phyloP scores from a whole-genome alignment of 2,888 invertebrate species.

The Digitonthophagus gazella region DNA sequence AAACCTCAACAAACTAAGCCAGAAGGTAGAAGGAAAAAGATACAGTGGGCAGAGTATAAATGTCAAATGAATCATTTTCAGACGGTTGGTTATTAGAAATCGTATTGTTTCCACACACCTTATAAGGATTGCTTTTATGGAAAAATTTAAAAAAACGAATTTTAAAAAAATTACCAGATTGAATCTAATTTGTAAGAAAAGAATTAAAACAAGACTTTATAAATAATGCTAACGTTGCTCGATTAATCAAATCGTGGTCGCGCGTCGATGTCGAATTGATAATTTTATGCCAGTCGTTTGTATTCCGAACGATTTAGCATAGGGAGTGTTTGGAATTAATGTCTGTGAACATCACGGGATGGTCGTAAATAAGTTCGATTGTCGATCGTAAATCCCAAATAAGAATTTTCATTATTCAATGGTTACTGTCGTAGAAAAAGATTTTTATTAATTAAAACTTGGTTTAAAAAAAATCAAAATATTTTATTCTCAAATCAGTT shows the following conservation, averaged over 20 bases:
- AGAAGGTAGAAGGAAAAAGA: not conserved
- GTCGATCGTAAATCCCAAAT: not conserved
- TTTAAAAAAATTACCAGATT: not conserved
- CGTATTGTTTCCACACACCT: not conserved
- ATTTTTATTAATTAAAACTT: too few relatives aligned
- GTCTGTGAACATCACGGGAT: not conserved
- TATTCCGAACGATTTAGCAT: not conserved
- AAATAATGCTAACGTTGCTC: not conserved
- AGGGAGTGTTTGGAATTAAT: not conserved
- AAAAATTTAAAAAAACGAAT: not conserved
- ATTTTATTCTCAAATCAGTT: too few relatives aligned
- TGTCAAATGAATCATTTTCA: not conserved
- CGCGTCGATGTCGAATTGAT: not conserved
- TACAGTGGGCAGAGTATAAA: not conserved
- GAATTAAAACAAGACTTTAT: too few relatives aligned
- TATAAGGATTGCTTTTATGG: not conserved
- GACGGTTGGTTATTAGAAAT: not conserved
- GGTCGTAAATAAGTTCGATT: not conserved
- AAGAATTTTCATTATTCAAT: too few relatives aligned
- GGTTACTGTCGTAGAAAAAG: too few relatives aligned
- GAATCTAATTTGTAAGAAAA: not conserved
- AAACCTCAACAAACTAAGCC: not conserved
- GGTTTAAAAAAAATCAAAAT: too few relatives aligned
- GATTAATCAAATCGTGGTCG: not conserved
- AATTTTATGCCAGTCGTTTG: not conserved